These are phyloP conservation scores for Axinella damicornis DNA, from an alignment of 37 sponge, comb jelly and placozoan genomes.

Conservation along the genomic window DNA sequence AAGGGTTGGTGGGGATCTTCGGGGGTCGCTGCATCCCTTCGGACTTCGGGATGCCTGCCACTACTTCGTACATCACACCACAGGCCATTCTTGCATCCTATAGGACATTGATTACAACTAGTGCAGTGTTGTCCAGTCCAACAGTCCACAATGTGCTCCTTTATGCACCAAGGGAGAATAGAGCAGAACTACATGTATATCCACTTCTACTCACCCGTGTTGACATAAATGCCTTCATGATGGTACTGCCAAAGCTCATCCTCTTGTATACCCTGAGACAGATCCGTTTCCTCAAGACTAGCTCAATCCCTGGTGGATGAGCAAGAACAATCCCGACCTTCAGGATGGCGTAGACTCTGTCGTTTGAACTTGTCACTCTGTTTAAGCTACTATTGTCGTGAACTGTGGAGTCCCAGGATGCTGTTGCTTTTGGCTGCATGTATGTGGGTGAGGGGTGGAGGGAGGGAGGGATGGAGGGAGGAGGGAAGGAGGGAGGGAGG, in stretches of 20 bases:
- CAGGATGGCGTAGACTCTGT: conserved; percentile 91
- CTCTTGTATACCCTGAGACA: conserved; percentile 92
- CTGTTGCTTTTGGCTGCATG: background rate
- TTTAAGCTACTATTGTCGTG: conserved; percentile 89
- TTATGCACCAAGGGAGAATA: no score
- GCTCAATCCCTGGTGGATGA: conserved; percentile 82
- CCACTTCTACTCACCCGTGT: no score
- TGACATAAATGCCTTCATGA: conserved; percentile 68
- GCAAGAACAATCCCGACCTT: conserved; percentile 77
- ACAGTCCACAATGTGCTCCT: no score
- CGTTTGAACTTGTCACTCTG: conserved; percentile 75
- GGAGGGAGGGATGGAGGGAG: no score
- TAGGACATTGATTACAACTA: background rate
- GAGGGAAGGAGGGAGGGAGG: no score
- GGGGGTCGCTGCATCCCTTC: conserved; percentile 85
- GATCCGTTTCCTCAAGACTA: conserved; percentile 90
- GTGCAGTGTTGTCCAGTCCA: no score
- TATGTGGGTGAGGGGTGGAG: no score
- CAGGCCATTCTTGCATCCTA: conserved; percentile 77
- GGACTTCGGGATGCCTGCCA: conserved; percentile 89
- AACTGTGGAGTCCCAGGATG: conserved; percentile 97
- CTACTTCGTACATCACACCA: conserved; percentile 94
- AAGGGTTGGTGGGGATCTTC: conserved; percentile 80
- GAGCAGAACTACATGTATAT: no score
- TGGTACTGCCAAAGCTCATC: conserved; percentile 51